Percentiles rank a stretch among this genome's conserved stretches.
These are phyloP conservation scores for Engraulis encrasicolus DNA, from an alignment of 2,113 vertebrate genomes.

Conservation along the genomic window DNA sequence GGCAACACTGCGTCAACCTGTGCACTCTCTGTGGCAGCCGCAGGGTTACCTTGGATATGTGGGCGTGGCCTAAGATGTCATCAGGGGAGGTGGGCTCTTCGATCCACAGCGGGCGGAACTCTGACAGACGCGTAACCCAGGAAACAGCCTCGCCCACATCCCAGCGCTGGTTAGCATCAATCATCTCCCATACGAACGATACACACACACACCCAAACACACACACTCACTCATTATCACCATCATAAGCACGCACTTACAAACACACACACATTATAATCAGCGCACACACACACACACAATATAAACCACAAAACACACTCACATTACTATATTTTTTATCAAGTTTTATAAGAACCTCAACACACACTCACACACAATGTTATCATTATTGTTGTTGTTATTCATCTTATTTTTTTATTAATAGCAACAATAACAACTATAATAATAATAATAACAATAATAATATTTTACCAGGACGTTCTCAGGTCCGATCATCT, in stretches of 20 bases:
- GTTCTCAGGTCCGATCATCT: constrained; percentile 76
- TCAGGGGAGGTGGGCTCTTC: constrained; percentile 83
- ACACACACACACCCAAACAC: constrained; percentile 5
- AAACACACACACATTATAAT: background rate
- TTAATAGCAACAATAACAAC: too few relatives aligned
- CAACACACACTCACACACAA: background rate
- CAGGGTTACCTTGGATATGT: constrained; percentile 75
- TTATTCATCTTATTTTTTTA: too few relatives aligned
- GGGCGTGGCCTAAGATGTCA: constrained; percentile 79
- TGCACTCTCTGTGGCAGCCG: background rate
- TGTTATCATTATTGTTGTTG: background rate
- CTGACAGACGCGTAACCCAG: constrained; percentile 75
- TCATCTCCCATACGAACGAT: constrained; percentile 70
- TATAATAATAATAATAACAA: too few relatives aligned
- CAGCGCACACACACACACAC: background rate
- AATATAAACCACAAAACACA: background rate
- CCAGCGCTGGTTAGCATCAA: constrained; percentile 84
- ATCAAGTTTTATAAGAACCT: too few relatives aligned
- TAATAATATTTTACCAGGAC: constrained; percentile 67
- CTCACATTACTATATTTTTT: background rate
- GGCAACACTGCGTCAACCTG: too few relatives aligned
- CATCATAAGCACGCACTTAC: background rate
- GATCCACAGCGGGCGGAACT: constrained; percentile 81
- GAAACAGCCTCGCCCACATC: constrained; percentile 78
- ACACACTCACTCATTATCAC: background rate